phyloP scores from a whole-genome alignment of 2,113 vertebrate species.

The Aix galericulata region DNA sequence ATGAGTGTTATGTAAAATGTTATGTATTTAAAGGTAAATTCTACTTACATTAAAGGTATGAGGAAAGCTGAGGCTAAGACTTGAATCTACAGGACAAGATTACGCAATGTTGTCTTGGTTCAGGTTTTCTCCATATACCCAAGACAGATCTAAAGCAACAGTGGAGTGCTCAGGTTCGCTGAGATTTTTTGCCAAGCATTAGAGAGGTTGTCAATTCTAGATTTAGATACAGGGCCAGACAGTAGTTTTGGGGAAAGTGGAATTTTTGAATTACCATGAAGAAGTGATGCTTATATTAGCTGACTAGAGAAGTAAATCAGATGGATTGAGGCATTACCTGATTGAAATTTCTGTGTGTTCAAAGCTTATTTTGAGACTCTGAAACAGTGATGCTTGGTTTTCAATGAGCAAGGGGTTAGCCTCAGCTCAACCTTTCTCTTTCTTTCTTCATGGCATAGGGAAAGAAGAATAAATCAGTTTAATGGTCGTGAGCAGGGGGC shows the following conservation, averaged over 20 bases:
- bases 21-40: neutral
- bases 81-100: neutral
- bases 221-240: neutral
- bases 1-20: neutral
- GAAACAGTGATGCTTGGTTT: neutral
- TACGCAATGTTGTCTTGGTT: neutral
- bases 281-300: neutral
- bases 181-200: neutral
- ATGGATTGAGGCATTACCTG: neutral
- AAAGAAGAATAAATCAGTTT: slow-evolving; percentile 21
- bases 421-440: neutral
- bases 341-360: neutral
- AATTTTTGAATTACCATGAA: neutral
- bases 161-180: neutral
- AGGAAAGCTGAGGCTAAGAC: neutral
- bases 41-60: rapidly evolving
- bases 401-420: neutral
- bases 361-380: neutral
- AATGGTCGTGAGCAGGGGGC: neutral
- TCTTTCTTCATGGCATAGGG: neutral
- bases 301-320: neutral
- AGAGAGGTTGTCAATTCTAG: neutral
- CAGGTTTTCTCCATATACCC: neutral
- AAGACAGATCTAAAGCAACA: neutral
- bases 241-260: neutral